A percentile compares a stretch with the other conserved stretches of the same genome.
Evolutionary conservation across 2,113 vertebrate genomes (phyloP).

Genomic region (Plestiodon gilberti): DNA sequence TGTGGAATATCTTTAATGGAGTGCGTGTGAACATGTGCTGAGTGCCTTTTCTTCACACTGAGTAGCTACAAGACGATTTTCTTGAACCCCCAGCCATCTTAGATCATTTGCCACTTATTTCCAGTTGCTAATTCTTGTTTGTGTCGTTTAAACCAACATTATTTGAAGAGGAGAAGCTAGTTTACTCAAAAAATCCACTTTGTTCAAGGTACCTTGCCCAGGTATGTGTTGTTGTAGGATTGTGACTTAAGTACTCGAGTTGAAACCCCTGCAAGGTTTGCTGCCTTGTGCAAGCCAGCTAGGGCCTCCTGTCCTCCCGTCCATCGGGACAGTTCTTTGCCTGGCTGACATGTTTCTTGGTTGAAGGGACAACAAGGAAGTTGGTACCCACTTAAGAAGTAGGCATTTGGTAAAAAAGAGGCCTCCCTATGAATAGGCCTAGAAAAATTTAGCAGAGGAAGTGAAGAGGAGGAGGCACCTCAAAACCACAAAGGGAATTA

Average conservation of each 20-base stretch:
- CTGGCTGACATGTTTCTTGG: neutral
- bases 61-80: no score
- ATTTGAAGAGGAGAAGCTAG: neutral
- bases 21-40: neutral
- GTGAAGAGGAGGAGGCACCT: slow-evolving; percentile 17
- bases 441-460: slow-evolving; percentile 26
- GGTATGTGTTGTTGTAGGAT: neutral
- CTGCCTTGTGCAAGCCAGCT: neutral
- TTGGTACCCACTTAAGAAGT: neutral
- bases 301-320: no score
- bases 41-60: neutral
- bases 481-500: neutral
- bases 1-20: neutral
- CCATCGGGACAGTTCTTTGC: neutral
- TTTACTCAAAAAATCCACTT: neutral
- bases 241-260: neutral
- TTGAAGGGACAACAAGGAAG: neutral
- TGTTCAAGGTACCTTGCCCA: neutral
- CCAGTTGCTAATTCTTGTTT: no score
- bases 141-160: neutral
- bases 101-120: neutral
- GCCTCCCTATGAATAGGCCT: slow-evolving; percentile 3
- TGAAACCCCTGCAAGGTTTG: neutral
- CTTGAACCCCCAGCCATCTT: neutral
- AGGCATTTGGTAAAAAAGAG: neutral